Conservation (phyloP, 1,140 invertebrate species). For the Trichonephila clavata region DNA sequence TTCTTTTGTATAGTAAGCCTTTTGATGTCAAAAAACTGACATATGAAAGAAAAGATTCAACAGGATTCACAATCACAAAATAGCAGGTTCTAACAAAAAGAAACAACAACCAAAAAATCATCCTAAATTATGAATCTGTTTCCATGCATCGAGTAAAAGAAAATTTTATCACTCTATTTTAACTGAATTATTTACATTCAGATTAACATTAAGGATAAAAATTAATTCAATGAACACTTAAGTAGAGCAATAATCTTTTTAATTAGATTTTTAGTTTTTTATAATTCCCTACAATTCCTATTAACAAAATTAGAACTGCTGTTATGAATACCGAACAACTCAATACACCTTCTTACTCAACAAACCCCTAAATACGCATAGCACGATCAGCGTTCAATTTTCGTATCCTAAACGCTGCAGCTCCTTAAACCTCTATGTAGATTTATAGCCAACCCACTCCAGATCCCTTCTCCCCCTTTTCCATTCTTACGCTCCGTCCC, state of each 20-base stretch:
- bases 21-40: too few relatives aligned
- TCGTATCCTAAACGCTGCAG: not conserved
- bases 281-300: too few relatives aligned
- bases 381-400: constrained; percentile 7
- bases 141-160: too few relatives aligned
- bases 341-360: not conserved
- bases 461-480: constrained; percentile 22
- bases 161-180: too few relatives aligned
- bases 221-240: not conserved
- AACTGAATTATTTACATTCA: not conserved
- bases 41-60: too few relatives aligned
- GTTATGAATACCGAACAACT: not conserved
- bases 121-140: too few relatives aligned
- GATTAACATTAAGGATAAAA: not conserved
- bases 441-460: constrained; percentile 64
- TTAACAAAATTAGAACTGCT: not conserved
- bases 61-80: too few relatives aligned
- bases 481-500: constrained; percentile 47
- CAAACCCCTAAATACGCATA: not conserved
- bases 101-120: too few relatives aligned
- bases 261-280: not conserved
- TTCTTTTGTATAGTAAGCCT: too few relatives aligned
- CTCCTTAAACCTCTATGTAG: constrained; percentile 44
- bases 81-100: too few relatives aligned
- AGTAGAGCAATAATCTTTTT: not conserved